Evolutionary conservation across 2,797 vertebrate genomes (phyloP).

Genomic region (Alfaro cultratus): DNA sequence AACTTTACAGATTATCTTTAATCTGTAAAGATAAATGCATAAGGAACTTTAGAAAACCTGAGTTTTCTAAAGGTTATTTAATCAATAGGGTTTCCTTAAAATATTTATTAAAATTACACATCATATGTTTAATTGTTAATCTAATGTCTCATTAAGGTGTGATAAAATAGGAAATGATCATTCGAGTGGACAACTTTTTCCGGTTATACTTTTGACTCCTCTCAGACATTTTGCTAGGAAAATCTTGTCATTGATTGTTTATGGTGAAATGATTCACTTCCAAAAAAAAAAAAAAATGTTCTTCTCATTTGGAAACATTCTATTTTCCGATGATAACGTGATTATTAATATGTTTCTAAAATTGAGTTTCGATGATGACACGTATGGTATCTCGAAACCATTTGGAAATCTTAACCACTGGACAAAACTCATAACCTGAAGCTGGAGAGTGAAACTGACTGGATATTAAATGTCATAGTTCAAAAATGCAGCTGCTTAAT

Average conservation of each 20-base stretch:
- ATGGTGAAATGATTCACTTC: neutral
- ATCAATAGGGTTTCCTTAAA: too few relatives aligned
- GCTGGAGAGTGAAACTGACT: slow-evolving; percentile 24
- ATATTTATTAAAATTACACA: too few relatives aligned
- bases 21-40: too few relatives aligned
- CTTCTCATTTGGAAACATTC: neutral
- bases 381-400: neutral
- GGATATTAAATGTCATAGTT: slow-evolving; percentile 54
- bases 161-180: neutral
- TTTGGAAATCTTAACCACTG: neutral
- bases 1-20: too few relatives aligned
- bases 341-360: neutral
- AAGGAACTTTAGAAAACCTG: too few relatives aligned
- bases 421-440: slow-evolving; percentile 4
- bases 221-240: neutral
- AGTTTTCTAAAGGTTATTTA: too few relatives aligned
- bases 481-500: slow-evolving; percentile 58
- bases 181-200: neutral
- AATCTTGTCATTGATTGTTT: neutral
- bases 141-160: neutral
- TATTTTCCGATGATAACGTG: neutral
- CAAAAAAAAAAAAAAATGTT: too few relatives aligned
- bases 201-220: neutral
- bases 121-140: too few relatives aligned
- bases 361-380: neutral